Evolutionary conservation across 2,113 vertebrate genomes (phyloP), one percentile per base, ranked within the genome.

Genomic region (Danionella cerebrum): DNA sequence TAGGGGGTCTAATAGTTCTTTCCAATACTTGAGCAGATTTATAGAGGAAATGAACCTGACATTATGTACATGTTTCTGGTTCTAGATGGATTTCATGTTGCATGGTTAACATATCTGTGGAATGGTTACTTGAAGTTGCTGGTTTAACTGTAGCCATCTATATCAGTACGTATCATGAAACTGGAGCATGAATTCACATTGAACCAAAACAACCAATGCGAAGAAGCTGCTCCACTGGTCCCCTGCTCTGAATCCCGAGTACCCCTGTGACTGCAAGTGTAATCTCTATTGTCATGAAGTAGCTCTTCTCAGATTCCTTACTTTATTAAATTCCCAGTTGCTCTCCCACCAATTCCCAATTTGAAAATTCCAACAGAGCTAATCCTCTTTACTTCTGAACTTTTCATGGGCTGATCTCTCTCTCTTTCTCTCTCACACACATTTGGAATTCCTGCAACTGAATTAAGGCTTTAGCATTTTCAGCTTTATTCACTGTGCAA

Each of bases 301-400:
- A 64, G 44, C 44, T 35, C 59, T 48, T 63, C 42, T 35, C 10
- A 48, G 44, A 64, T 64, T 64, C 58, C 41, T 47, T 63, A 47
- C 60, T 64, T 64, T 64, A 64, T 48, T 50, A 69, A 69, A 69
- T 39, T 69, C 54, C 66, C 55, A 54, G 24, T 42, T 50, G 22
- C 18, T 66, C 42, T 64, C 59, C 48, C 35, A 31, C 25, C 24
- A 21, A 42, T 33, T 67, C 65, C 65, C 47, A 52, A 63, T 54
- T 38, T 38, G 16, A 25, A 53, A 53, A 54, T 66, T 53, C 53
- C 42, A 47, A 50, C 45, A 7, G 54, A 39, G 24, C 66, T 69
- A 69, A 69, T 69, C 66, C 66, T 69, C 54, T 69, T 69, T 69
- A 38, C 66, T 58, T 19, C 21, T 12, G 24, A 58, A 45, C 53